Base-by-base conservation (phyloP, 1,140 invertebrate species). In the Cydia pomonella region DNA sequence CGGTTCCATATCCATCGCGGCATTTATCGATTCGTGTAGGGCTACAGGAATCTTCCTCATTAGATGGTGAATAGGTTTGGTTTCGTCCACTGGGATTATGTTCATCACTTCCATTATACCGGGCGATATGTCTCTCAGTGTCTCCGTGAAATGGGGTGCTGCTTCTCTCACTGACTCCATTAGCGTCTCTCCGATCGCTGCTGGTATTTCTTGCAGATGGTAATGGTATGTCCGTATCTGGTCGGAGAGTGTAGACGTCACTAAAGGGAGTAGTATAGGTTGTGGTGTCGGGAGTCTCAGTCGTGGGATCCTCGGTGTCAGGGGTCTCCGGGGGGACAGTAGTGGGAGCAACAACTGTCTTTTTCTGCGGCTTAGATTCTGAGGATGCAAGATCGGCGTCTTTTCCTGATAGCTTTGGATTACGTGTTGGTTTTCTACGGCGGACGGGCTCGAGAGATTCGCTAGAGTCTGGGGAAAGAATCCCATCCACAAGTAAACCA, bases 151-250 rank as follows among this genome's bases (percentile, higher is more conserved):
- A 73, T 91, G 91, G 16, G 91, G 91, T 21, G 89, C 87, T 44
- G 87, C 87, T 82, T 92, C 90, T 78, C 84, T 88, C 74, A 93
- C 81, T 64, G 89, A 86, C 18, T 90, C 88, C 82, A 93, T 84
- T 73, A 93, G 87, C 5, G 91, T 92, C 79, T 93, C 91, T 74
- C 89, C 86, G 47, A 93, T 78, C 1, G 91, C 91, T 77, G 90
- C 69, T 16, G 91, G 91, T 76, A 93, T 93, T 83, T 93, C 90
- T 85, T 93, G 91, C 33, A 93, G 84, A 77, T 92, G 92, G 66
- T 92, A 87, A 7, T 90, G 90, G 75, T 92, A 93, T 23, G 90
- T 88, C 81, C 90, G 87, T 84, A 93, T 92, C 63, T 83, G 81
- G 82, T 93, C 88, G 59, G 90, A 89, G 7, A 93, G 77, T 27